Evolutionary conservation across 2,888 invertebrate species (phyloP).

Genomic region (Adela reaumurella): DNA sequence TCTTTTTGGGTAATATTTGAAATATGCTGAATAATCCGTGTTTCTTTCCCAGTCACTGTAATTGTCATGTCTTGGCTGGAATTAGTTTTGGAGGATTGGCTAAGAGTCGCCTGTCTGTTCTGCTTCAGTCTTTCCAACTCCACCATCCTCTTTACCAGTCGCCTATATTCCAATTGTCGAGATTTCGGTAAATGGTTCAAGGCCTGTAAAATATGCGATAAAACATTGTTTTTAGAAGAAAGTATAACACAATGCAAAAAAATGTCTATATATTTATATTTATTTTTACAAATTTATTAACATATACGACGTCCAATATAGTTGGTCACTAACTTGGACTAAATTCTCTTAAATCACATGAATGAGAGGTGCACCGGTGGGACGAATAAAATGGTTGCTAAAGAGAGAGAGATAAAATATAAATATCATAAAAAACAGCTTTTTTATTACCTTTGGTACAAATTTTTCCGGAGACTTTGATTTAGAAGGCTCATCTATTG

Average conservation of each 20-base stretch:
- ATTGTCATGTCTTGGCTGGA: not conserved
- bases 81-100: not conserved
- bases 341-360: no score
- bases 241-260: not conserved
- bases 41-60: not conserved
- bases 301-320: no score
- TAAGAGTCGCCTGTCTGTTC: constrained; percentile 25
- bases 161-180: constrained; percentile 47
- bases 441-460: constrained; percentile 35
- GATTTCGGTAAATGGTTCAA: constrained; percentile 46
- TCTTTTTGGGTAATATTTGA: not conserved
- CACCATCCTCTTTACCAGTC: constrained; percentile 45
- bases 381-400: no score
- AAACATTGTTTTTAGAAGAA: constrained; percentile 1
- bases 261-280: not conserved
- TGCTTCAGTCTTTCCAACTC: constrained; percentile 47
- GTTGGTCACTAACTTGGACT: no score
- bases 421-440: not conserved
- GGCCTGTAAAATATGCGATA: constrained; percentile 24
- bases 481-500: constrained; percentile 21
- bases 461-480: constrained; percentile 32
- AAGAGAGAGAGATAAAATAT: not conserved
- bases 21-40: not conserved
- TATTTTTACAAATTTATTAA: not conserved
- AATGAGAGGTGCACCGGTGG: no score